phyloP scores from a whole-genome alignment of 2,888 invertebrate genomes.

The Mesopsocus fuscifrons region DNA sequence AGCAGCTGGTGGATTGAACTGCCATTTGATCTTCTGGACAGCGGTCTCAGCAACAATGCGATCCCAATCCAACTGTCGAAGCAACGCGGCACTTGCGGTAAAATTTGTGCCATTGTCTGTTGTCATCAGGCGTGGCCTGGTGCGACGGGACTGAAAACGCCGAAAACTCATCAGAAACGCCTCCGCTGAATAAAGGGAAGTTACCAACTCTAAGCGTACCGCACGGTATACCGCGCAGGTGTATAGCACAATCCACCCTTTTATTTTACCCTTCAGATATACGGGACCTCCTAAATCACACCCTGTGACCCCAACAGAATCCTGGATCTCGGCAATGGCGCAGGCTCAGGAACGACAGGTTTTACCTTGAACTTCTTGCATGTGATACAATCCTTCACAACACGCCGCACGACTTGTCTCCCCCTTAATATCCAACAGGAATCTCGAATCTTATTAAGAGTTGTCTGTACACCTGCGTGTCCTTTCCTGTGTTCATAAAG shows the following conservation, averaged over 20 bases:
- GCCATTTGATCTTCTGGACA: too few relatives aligned
- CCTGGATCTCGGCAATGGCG: constrained; percentile 20
- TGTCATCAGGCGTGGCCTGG: too few relatives aligned
- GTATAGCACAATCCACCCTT: constrained; percentile 22
- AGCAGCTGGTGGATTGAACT: too few relatives aligned
- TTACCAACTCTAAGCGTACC: constrained; percentile 22
- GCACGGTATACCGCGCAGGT: constrained; percentile 24
- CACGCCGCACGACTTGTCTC: background rate
- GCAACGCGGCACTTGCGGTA: too few relatives aligned
- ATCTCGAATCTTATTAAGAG: constrained; percentile 2
- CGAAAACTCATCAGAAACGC: constrained; percentile 20
- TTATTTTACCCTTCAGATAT: constrained; percentile 17
- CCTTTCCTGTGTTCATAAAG: constrained; percentile 7
- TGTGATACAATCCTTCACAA: constrained; percentile 12
- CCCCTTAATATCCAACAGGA: background rate
- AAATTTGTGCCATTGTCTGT: too few relatives aligned
- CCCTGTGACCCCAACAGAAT: constrained; percentile 19
- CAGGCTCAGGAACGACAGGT: constrained; percentile 14
- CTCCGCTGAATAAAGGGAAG: constrained; percentile 18
- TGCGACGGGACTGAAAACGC: constrained; percentile 19
- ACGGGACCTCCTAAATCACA: constrained; percentile 24
- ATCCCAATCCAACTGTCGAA: too few relatives aligned
- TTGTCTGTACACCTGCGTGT: constrained; percentile 11
- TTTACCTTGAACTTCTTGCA: constrained; percentile 17
- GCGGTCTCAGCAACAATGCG: too few relatives aligned